Conservation (phyloP, 2,888 invertebrate genomes). For the Polydrusus cervinus region DNA sequence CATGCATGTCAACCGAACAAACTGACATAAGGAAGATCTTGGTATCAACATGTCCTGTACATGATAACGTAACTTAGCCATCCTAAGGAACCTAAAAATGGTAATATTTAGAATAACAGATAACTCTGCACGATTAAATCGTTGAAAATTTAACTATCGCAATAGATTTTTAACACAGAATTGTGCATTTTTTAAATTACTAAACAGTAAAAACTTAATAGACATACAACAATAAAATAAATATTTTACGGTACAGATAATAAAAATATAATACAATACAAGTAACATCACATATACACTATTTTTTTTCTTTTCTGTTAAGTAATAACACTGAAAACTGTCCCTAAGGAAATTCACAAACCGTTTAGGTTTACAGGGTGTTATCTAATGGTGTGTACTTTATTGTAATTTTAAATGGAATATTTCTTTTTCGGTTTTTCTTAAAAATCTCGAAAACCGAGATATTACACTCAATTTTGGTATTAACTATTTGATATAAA, state of each 20-base stretch:
- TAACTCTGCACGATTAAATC: slow-evolving; percentile 14
- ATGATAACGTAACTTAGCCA: too few species aligned
- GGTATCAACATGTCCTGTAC: too few species aligned
- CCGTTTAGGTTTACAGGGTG: background rate
- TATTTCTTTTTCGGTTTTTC: too few species aligned
- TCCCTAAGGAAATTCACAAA: background rate
- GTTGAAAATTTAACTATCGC: slow-evolving; percentile 30
- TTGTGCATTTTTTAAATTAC: slow-evolving; percentile 43
- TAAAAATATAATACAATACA: slow-evolving; percentile 36
- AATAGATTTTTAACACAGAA: slow-evolving; percentile 42
- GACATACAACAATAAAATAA: slow-evolving; percentile 46
- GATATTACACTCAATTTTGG: too few species aligned
- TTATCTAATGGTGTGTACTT: too few species aligned
- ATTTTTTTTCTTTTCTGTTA: slow-evolving; percentile 16
- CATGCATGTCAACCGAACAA: too few species aligned
- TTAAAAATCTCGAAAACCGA: too few species aligned
- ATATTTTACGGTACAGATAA: slow-evolving; percentile 41
- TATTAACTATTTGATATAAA: too few species aligned
- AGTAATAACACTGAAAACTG: slow-evolving; percentile 7
- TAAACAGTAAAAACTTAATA: slow-evolving; percentile 37
- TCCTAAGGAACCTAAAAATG: too few species aligned
- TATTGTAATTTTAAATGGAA: too few species aligned
- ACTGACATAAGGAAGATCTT: too few species aligned
- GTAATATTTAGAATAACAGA: slow-evolving; percentile 10
- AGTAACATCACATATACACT: slow-evolving; percentile 42